phyloP scores from a whole-genome alignment of 2,113 vertebrate genomes.

The Syngnathus scovelli region DNA sequence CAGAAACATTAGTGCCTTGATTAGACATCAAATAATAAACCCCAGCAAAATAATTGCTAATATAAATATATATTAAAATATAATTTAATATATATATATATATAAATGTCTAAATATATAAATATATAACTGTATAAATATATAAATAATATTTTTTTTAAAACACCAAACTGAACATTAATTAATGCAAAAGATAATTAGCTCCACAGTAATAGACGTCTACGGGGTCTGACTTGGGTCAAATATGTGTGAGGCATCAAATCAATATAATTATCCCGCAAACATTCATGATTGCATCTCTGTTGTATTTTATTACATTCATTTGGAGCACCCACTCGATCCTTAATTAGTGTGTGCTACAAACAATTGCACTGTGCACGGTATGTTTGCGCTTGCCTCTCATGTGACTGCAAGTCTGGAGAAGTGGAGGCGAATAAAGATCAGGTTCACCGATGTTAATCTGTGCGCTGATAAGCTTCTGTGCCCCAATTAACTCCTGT shows the following conservation, averaged over 20 bases:
- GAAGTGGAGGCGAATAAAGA: conserved; percentile 1
- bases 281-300: background rate
- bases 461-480: background rate
- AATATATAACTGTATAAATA: too few relatives aligned
- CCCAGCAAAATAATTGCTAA: too few relatives aligned
- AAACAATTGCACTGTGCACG: background rate
- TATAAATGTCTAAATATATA: too few relatives aligned
- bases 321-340: background rate
- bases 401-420: background rate
- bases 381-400: background rate
- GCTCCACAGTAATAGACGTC: background rate
- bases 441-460: background rate
- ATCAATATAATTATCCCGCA: background rate
- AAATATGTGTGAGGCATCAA: background rate
- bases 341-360: background rate
- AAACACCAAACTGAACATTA: background rate
- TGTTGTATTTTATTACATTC: background rate
- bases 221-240: background rate
- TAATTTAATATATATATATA: too few relatives aligned
- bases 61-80: too few relatives aligned
- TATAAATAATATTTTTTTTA: too few relatives aligned
- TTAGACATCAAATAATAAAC: too few relatives aligned
- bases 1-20: too few relatives aligned
- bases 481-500: conserved; percentile 2
- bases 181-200: background rate